Percentiles rank a stretch among this genome's conserved stretches.
These are phyloP conservation scores for Lordiphosa andalusiaca DNA, from an alignment of 2,888 invertebrate genomes.

Conservation along the genomic window DNA sequence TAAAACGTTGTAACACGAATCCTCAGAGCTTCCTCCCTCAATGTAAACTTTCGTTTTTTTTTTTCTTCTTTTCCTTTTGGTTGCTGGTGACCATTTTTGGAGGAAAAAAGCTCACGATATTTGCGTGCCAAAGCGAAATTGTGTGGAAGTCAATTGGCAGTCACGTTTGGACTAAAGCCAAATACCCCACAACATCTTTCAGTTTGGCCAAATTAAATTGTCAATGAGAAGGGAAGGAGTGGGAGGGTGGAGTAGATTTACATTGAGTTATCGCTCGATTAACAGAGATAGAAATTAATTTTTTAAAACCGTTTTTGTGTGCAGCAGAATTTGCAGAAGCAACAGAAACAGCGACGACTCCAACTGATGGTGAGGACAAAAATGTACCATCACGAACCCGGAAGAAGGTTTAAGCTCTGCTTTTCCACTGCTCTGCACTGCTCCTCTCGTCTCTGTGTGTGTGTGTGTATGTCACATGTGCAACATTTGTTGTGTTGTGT, in stretches of 20 bases:
- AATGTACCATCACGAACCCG: slow-evolving; percentile 77
- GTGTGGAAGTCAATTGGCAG: slow-evolving; percentile 71
- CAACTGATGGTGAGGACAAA: slow-evolving; percentile 42
- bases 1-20: slow-evolving; percentile 31
- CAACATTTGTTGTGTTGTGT: slow-evolving; percentile 15
- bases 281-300: slow-evolving; percentile 54
- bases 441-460: slow-evolving; percentile 8
- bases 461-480: slow-evolving; percentile 48
- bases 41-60: slow-evolving; percentile 59
- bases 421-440: slow-evolving; percentile 6
- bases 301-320: slow-evolving; percentile 21
- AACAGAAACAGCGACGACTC: slow-evolving; percentile 22
- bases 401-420: slow-evolving; percentile 60
- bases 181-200: slow-evolving; percentile 4
- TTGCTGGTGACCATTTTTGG: slow-evolving; percentile 32
- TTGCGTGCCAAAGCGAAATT: slow-evolving; percentile 65
- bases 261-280: slow-evolving; percentile 34
- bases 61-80: not conserved
- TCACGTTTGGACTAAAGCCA: slow-evolving; percentile 48
- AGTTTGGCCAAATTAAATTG: slow-evolving; percentile 65
- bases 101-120: slow-evolving; percentile 52
- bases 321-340: slow-evolving; percentile 19
- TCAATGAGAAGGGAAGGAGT: slow-evolving; percentile 32
- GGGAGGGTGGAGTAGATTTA: slow-evolving; percentile 3
- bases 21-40: slow-evolving; percentile 19